These are phyloP conservation scores for Tachuris rubrigastra DNA, from an alignment of 2,113 vertebrate genomes.

Conservation along the genomic window DNA sequence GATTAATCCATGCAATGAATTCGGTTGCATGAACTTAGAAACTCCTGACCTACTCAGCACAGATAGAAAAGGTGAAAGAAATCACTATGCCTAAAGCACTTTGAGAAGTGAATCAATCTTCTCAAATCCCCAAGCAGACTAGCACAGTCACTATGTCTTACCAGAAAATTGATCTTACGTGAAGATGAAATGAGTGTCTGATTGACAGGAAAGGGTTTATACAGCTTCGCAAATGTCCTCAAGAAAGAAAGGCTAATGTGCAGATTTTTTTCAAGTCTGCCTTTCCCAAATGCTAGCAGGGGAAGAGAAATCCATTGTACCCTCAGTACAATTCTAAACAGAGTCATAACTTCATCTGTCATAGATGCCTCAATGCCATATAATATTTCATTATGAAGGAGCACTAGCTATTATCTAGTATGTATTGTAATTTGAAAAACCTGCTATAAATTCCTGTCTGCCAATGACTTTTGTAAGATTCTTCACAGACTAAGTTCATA, in stretches of 20 bases:
- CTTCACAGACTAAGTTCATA: background rate
- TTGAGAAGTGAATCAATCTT: slow-evolving; percentile 52
- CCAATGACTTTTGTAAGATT: background rate
- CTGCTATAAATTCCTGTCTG: background rate
- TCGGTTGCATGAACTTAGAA: background rate
- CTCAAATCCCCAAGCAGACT: slow-evolving; percentile 42
- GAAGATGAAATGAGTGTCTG: slow-evolving; percentile 44
- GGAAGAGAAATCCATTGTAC: background rate
- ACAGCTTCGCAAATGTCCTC: slow-evolving; percentile 1
- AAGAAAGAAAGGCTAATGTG: slow-evolving; percentile 9
- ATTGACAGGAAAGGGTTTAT: slow-evolving; percentile 24
- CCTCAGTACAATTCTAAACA: background rate
- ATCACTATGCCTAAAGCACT: slow-evolving; percentile 46
- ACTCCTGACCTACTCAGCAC: background rate
- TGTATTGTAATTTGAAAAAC: background rate
- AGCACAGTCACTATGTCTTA: slow-evolving; percentile 20
- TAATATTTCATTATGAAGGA: background rate
- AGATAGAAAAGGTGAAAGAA: slow-evolving; percentile 20
- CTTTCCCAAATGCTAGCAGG: background rate
- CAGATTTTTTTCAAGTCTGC: background rate
- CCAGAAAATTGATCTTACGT: slow-evolving; percentile 35
- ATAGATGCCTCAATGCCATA: background rate
- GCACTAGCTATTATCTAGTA: background rate
- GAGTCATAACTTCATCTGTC: background rate
- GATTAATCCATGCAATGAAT: background rate